Evolutionary conservation across 1,140 invertebrate species (phyloP).

Genomic region (Colletes latitarsis): DNA sequence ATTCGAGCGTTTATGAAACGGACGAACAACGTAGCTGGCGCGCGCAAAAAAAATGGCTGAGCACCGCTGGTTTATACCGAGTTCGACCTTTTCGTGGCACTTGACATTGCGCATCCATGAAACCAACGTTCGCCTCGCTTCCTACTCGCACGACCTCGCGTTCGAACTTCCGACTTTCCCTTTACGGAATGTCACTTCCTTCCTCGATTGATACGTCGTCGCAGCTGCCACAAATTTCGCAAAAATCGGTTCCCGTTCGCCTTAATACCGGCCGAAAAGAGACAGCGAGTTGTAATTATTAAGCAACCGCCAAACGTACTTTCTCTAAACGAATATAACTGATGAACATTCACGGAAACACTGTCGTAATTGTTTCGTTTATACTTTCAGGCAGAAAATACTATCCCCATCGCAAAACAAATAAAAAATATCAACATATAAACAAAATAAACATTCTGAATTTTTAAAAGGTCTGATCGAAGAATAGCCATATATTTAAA

Average conservation of each 20-base stretch:
- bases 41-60: no score
- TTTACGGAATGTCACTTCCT: slow-evolving; percentile 61
- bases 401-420: no score
- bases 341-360: background rate
- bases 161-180: slow-evolving; percentile 63
- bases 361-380: no score
- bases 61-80: no score
- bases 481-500: no score
- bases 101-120: slow-evolving; percentile 57
- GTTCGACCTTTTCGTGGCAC: slow-evolving; percentile 36
- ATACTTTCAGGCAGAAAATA: no score
- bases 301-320: slow-evolving; percentile 3
- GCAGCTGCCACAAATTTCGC: slow-evolving; percentile 22
- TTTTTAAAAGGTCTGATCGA: no score
- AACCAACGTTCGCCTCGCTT: slow-evolving; percentile 39
- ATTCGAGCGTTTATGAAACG: no score
- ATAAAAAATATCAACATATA: no score
- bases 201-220: slow-evolving; percentile 31
- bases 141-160: slow-evolving; percentile 51
- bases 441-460: no score
- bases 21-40: no score
- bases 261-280: background rate
- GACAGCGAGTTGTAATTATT: background rate
- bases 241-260: slow-evolving; percentile 39
- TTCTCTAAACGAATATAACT: slow-evolving; percentile 5